These are phyloP conservation scores for Malachius bipustulatus DNA, from an alignment of 2,888 invertebrate genomes.

Conservation along the genomic window DNA sequence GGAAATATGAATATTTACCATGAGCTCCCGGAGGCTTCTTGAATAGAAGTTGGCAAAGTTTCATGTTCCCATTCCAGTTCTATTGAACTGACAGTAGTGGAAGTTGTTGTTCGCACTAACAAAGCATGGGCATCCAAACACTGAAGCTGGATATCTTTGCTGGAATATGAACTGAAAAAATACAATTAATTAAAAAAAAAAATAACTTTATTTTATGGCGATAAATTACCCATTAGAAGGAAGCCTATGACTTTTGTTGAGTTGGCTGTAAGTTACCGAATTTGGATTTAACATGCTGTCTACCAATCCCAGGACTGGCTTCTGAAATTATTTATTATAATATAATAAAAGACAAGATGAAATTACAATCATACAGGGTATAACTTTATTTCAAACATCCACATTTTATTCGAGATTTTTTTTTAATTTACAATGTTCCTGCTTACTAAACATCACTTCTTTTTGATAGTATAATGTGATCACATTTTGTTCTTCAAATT, in stretches of 20 bases:
- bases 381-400: too few species aligned
- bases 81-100: conserved; percentile 53
- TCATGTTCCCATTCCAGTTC: conserved; percentile 64
- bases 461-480: too few species aligned
- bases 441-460: too few species aligned
- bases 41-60: conserved; percentile 33
- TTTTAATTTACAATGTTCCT: too few species aligned
- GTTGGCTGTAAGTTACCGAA: conserved; percentile 31
- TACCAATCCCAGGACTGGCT: conserved; percentile 34
- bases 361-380: too few species aligned
- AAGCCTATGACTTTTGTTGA: conserved; percentile 34
- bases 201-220: too few species aligned
- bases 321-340: too few species aligned
- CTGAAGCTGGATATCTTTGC: conserved; percentile 46
- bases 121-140: conserved; percentile 46
- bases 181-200: too few species aligned
- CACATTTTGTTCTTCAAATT: too few species aligned
- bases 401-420: too few species aligned
- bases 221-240: conserved; percentile 30
- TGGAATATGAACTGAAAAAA: too few species aligned
- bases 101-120: conserved; percentile 33
- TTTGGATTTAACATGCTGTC: conserved; percentile 33
- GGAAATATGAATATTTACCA: conserved; percentile 25
- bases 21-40: conserved; percentile 34
- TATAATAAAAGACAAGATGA: too few species aligned